These are phyloP conservation scores for Poeciliopsis occidentalis DNA, from an alignment of 2,113 vertebrate species.

Conservation along the genomic window DNA sequence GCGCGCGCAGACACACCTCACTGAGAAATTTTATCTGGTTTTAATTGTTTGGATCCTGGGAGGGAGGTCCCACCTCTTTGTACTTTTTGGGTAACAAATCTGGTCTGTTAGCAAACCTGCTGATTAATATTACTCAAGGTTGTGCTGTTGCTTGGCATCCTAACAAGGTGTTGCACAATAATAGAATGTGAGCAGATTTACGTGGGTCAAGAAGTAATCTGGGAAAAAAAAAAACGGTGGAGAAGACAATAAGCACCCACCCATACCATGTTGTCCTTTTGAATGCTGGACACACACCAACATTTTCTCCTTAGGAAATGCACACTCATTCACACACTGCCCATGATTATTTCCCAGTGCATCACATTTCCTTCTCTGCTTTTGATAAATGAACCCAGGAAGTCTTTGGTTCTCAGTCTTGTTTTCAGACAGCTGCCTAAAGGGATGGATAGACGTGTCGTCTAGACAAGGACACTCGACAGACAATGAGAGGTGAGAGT, in stretches of 20 bases:
- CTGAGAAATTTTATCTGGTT: conserved; percentile 32
- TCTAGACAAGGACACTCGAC: conserved; percentile 69
- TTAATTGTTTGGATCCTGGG: conserved; percentile 2
- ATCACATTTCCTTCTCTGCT: conserved; percentile 51
- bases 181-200: conserved; percentile 43
- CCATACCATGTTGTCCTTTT: conserved; percentile 56
- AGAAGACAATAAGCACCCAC: conserved; percentile 51
- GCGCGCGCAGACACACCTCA: conserved; percentile 6
- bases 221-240: background rate
- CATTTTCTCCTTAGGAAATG: conserved; percentile 35
- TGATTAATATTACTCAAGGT: conserved; percentile 21
- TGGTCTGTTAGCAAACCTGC: conserved; percentile 2
- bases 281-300: conserved; percentile 55
- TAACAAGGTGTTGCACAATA: conserved; percentile 44
- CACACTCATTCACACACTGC: conserved; percentile 34
- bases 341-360: conserved; percentile 47
- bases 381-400: conserved; percentile 49
- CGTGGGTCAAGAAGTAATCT: conserved; percentile 37
- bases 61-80: conserved; percentile 32
- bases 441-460: conserved; percentile 61
- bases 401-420: conserved; percentile 37
- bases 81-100: conserved; percentile 34
- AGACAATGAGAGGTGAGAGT: conserved; percentile 47
- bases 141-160: conserved; percentile 31
- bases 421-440: conserved; percentile 50